Conservation (phyloP, 2,113 vertebrate species). For the Tachycineta bicolor region DNA sequence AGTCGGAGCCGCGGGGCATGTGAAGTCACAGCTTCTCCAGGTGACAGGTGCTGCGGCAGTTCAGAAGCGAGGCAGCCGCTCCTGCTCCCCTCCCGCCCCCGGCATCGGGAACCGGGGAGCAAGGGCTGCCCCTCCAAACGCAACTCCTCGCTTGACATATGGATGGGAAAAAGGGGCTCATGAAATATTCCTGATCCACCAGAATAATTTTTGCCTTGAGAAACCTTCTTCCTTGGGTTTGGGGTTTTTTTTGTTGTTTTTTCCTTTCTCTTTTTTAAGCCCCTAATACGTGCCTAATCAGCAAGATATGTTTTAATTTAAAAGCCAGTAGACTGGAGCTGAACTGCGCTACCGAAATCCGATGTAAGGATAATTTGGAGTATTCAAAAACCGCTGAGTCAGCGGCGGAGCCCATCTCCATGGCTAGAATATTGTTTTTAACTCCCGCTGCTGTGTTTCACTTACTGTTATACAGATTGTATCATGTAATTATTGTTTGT, state of each 20-base stretch:
- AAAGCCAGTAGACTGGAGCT: conserved; percentile 39
- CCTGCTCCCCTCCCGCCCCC: not conserved
- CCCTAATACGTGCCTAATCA: not conserved
- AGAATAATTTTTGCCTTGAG: not conserved
- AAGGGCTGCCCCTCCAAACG: not conserved
- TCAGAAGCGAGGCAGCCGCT: not conserved
- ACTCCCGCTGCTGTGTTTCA: conserved; percentile 37
- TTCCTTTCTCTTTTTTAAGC: not conserved
- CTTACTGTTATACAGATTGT: conserved; percentile 62
- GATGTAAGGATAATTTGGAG: conserved; percentile 11
- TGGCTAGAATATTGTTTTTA: conserved; percentile 39
- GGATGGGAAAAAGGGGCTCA: not conserved
- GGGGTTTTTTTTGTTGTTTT: too few species aligned
- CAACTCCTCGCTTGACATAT: not conserved
- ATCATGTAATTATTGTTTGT: conserved; percentile 76
- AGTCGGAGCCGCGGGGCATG: not conserved
- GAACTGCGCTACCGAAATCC: not conserved
- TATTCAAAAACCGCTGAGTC: conserved; percentile 66
- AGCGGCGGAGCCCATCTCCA: conserved; percentile 16
- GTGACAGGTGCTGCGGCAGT: conserved; percentile 60
- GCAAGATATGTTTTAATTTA: conserved; percentile 30
- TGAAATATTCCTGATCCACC: not conserved
- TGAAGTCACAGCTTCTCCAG: conserved; percentile 21
- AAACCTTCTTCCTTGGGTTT: not conserved
- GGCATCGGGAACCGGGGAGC: not conserved